A percentile compares a stretch with the other conserved stretches of the same genome.
Conservation (phyloP, 2,113 vertebrate species). For the Xyrauchen texanus region DNA sequence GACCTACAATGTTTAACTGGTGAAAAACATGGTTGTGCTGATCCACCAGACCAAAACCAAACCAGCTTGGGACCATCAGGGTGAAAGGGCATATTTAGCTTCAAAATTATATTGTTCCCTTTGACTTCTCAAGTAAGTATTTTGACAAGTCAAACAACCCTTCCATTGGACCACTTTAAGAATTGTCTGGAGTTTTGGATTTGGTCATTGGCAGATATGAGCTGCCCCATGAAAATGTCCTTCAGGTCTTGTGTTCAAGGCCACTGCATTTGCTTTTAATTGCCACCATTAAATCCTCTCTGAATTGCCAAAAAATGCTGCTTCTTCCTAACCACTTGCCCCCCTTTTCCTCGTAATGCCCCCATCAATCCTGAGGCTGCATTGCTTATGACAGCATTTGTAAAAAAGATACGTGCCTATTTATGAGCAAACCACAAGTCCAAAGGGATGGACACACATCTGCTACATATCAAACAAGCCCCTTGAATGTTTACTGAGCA, state of each 20-base stretch:
- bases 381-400: constrained; percentile 36
- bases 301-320: constrained; percentile 51
- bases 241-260: constrained; percentile 57
- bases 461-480: constrained; percentile 13
- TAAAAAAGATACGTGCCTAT: constrained; percentile 34
- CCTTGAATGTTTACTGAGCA: constrained; percentile 9
- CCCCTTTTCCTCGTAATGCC: constrained; percentile 32
- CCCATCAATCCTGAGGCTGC: constrained; percentile 48
- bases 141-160: background rate
- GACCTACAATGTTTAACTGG: too few species aligned
- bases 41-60: too few species aligned
- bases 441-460: constrained; percentile 12
- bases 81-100: constrained; percentile 9
- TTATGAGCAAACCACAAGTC: constrained; percentile 44
- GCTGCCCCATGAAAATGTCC: constrained; percentile 58
- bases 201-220: constrained; percentile 44
- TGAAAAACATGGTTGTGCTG: too few species aligned
- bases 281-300: constrained; percentile 57
- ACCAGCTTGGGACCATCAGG: too few species aligned
- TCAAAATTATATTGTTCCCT: background rate
- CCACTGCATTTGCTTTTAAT: constrained; percentile 62
- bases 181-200: constrained; percentile 28
- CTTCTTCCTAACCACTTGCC: constrained; percentile 3
- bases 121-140: background rate
- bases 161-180: constrained; percentile 24